Conservation (phyloP, 2,113 vertebrate genomes). For the Grantiella picta region DNA sequence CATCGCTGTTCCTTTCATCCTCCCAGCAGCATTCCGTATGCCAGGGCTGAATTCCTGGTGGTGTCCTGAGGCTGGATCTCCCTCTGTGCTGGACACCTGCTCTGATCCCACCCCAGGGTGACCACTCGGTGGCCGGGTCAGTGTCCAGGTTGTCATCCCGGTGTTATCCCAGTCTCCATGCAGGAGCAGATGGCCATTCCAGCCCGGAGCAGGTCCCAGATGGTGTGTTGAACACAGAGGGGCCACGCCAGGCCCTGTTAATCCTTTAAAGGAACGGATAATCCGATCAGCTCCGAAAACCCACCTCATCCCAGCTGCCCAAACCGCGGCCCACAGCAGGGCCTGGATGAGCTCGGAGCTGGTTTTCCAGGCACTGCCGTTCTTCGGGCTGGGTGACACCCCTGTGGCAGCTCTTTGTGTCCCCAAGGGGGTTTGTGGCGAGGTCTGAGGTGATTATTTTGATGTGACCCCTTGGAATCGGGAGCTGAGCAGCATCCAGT, state of each 20-base stretch:
- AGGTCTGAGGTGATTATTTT: fast-evolving
- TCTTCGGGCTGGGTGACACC: fast-evolving
- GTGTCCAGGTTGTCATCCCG: background rate
- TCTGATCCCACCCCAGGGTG: background rate
- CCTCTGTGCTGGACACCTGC: background rate
- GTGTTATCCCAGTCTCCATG: fast-evolving
- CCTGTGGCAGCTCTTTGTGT: background rate
- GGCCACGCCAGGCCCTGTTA: background rate
- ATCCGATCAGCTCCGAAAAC: background rate
- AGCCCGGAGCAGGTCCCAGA: background rate
- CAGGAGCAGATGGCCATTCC: background rate
- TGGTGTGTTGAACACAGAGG: background rate
- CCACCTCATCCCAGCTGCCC: background rate
- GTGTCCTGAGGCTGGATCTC: background rate
- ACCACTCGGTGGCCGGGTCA: fast-evolving
- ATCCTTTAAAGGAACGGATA: background rate
- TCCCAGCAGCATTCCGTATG: fast-evolving
- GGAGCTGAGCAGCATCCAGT: background rate
- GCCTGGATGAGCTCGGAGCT: background rate
- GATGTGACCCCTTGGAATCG: background rate
- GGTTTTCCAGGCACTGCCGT: background rate
- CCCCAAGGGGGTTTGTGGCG: background rate
- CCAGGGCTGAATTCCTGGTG: background rate
- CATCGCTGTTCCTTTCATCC: background rate
- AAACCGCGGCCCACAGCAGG: fast-evolving